Conservation (phyloP, 2,113 vertebrate genomes). For the Pipra filicauda region DNA sequence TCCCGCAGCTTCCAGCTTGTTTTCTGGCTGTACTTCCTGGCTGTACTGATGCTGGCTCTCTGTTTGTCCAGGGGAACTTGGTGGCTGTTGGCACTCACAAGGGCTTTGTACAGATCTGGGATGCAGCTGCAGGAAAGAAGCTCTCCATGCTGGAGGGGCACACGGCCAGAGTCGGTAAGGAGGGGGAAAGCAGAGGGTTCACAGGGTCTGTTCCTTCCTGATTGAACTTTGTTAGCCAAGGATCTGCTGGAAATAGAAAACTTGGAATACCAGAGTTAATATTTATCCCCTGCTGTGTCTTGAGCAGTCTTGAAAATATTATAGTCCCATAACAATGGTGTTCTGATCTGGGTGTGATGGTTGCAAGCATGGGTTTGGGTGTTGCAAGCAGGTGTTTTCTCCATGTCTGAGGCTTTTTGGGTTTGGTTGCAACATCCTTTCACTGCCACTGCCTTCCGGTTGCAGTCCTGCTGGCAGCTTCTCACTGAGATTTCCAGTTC, state of each 20-base stretch:
- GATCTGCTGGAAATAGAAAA: background rate
- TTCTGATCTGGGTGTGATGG: background rate
- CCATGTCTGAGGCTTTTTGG: background rate
- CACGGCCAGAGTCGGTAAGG: constrained; percentile 95
- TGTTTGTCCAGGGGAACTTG: constrained; percentile 86
- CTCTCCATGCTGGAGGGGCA: constrained; percentile 93
- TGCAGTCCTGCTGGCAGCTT: background rate
- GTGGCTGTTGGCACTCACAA: constrained; percentile 98
- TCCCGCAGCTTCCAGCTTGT: background rate
- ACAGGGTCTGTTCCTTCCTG: background rate
- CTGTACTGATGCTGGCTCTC: background rate
- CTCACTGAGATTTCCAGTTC: constrained; percentile 19
- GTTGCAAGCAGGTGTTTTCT: constrained; percentile 7
- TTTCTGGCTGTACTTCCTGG: background rate
- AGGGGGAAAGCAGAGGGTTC: background rate
- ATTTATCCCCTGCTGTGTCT: background rate
- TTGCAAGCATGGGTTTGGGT: background rate
- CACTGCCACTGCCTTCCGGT: background rate
- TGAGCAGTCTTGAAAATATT: background rate
- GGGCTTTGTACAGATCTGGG: constrained; percentile 98
- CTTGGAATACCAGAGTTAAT: background rate
- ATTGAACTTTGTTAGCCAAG: background rate
- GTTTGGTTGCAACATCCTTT: constrained; percentile 8
- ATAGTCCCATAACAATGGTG: background rate
- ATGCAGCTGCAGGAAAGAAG: constrained; percentile 95